Evolutionary conservation across 2,113 vertebrate genomes (phyloP).

Genomic region (Oostethus manadensis): DNA sequence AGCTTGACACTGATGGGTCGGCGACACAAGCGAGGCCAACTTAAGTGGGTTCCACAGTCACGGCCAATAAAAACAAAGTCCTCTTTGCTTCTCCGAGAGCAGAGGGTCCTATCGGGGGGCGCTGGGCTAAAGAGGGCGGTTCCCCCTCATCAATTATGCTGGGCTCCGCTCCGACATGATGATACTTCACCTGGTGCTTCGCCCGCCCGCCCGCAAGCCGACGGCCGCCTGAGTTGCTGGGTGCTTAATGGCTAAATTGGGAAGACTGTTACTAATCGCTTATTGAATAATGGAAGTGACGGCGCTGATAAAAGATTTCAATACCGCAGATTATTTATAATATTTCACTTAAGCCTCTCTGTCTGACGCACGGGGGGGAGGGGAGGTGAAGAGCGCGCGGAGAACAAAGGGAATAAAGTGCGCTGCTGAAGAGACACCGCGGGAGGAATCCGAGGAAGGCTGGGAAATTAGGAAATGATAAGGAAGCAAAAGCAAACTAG

Average conservation of each 20-base stretch:
- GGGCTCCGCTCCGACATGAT: conserved; percentile 55
- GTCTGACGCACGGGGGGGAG: conserved; percentile 74
- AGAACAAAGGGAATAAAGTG: background rate
- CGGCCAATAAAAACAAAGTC: no score
- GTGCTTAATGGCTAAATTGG: conserved; percentile 79
- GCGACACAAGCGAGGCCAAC: no score
- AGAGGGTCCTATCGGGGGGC: conserved; percentile 37
- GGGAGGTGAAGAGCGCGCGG: background rate
- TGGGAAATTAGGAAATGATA: background rate
- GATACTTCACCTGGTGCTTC: conserved; percentile 63
- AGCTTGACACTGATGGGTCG: no score
- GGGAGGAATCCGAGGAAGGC: conserved; percentile 1
- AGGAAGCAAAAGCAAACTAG: conserved; percentile 7
- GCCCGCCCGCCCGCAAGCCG: conserved; percentile 25
- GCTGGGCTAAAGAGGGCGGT: conserved; percentile 32
- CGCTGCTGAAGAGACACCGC: background rate
- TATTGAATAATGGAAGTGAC: conserved; percentile 92
- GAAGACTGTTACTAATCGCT: conserved; percentile 81
- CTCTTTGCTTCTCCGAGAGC: background rate
- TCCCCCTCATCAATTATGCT: conserved; percentile 69
- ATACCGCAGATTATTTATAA: conserved; percentile 84
- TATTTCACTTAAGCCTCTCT: conserved; percentile 83
- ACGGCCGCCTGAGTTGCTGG: conserved; percentile 40
- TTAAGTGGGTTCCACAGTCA: no score
- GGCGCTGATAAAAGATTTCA: conserved; percentile 94